Percentiles rank a stretch among this genome's conserved stretches.
These are phyloP conservation scores for Habrosyne pyritoides DNA, from an alignment of 2,888 invertebrate genomes.

Conservation along the genomic window DNA sequence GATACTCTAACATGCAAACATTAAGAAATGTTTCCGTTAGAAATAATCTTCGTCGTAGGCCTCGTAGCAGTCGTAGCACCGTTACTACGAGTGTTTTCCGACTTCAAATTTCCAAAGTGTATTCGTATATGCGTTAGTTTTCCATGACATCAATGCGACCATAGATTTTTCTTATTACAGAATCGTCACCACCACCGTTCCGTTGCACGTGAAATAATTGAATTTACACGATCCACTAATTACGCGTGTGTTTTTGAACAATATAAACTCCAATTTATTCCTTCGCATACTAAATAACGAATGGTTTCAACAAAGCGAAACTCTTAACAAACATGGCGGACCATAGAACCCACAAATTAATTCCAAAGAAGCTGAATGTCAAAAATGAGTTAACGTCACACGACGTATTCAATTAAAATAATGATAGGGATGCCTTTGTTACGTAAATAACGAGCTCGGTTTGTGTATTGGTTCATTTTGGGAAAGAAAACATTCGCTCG, in stretches of 20 bases:
- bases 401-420: slow-evolving; percentile 67
- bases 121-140: neutral
- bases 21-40: neutral
- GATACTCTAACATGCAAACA: neutral
- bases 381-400: slow-evolving; percentile 67
- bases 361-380: slow-evolving; percentile 65
- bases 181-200: slow-evolving; percentile 21
- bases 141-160: neutral
- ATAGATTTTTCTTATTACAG: slow-evolving; percentile 15
- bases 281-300: slow-evolving; percentile 64
- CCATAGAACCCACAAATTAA: slow-evolving; percentile 65
- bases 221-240: slow-evolving; percentile 62
- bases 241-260: slow-evolving; percentile 68
- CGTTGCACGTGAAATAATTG: slow-evolving; percentile 50
- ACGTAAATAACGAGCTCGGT: slow-evolving; percentile 48
- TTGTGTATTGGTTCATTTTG: slow-evolving; percentile 43
- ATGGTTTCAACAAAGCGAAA: slow-evolving; percentile 58
- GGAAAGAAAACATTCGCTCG: slow-evolving; percentile 5
- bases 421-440: slow-evolving; percentile 54
- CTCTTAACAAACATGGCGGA: slow-evolving; percentile 50
- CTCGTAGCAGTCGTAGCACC: neutral
- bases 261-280: slow-evolving; percentile 75
- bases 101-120: neutral
- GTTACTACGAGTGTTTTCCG: neutral
- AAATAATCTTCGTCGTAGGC: neutral